Evolutionary conservation across 2,113 vertebrate genomes (phyloP), one percentile per base, ranked within the genome.

Genomic region (Atractosteus spatula): DNA sequence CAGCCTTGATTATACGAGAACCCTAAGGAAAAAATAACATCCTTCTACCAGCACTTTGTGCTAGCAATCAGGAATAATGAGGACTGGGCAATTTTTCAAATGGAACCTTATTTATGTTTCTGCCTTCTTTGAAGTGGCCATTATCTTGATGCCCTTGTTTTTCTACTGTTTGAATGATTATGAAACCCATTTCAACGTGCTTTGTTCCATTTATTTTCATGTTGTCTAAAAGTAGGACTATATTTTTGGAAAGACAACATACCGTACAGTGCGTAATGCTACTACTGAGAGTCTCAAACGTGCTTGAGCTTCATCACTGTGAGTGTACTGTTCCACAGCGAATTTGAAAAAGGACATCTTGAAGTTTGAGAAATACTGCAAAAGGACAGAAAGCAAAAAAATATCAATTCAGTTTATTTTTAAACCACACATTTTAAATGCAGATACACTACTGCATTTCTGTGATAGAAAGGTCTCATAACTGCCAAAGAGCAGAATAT

Each of bases 81-180:
- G 41, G 8, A n/a, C 41, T 42, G 8, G 55, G 54, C 16, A 43
- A 41, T 70, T 70, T 61, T 61, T 59, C 41, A 44, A 61, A 70
- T 61, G 13, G 14, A 70, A 44, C 68, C 55, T 69, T 69, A 47
- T 69, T 43, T 59, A 69, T 59, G 68, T 69, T 69, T 16, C 55
- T 56, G 68, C 41, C 55, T 54, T 42, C 41, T 59, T 10, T 56
- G 41, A 43, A 43, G 55, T 69, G 68, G 54, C 16, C 29, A 56
- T 69, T 54, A 69, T n/a, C 13, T 41, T n/a, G 41, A 47, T 42
- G 5, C 10, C 7, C 29, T 29, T 54, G 17, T 54, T 59, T 54
- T n/a, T 69, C 10, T 8, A 43, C 41, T 57, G 29, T 29, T 43
- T 59, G 44, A 43, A 55, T 41, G 68, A 59, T 44, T 44, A 59